A percentile compares a stretch with the other conserved stretches of the same genome.
Evolutionary conservation across 2,113 vertebrate genomes (phyloP).

Genomic region (Chelonoidis abingdonii): DNA sequence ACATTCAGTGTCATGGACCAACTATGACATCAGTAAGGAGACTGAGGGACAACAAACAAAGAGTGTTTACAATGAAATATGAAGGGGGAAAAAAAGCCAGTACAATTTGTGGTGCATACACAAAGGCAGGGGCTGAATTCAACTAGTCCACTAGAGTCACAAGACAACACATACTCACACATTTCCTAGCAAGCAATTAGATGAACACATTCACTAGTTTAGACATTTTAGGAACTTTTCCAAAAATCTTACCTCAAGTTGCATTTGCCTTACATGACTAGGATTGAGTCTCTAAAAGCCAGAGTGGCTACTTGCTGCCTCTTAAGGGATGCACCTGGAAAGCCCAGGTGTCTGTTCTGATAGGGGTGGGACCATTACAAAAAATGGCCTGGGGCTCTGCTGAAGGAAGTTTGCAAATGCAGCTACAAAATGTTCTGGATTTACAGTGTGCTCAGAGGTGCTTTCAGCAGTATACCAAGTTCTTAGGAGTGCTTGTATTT

Average conservation of each 20-base stretch:
- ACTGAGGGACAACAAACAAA: neutral
- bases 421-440: neutral
- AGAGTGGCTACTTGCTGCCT: neutral
- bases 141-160: neutral
- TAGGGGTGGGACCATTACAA: neutral
- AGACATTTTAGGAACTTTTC: neutral
- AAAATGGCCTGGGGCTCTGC: neutral
- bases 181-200: neutral
- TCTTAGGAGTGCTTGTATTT: neutral
- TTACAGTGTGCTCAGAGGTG: accelerated
- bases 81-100: no score
- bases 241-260: neutral
- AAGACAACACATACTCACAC: neutral
- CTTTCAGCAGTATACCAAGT: neutral
- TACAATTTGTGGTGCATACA: neutral
- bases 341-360: neutral
- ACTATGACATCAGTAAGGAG: constrained; percentile 44
- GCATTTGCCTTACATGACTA: neutral
- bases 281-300: neutral
- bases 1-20: constrained; percentile 28
- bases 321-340: neutral
- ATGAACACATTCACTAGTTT: neutral
- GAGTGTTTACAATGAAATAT: neutral
- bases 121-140: neutral
- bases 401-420: neutral